phyloP scores from a whole-genome alignment of 2,113 vertebrate species.

The Symphodus melops region DNA sequence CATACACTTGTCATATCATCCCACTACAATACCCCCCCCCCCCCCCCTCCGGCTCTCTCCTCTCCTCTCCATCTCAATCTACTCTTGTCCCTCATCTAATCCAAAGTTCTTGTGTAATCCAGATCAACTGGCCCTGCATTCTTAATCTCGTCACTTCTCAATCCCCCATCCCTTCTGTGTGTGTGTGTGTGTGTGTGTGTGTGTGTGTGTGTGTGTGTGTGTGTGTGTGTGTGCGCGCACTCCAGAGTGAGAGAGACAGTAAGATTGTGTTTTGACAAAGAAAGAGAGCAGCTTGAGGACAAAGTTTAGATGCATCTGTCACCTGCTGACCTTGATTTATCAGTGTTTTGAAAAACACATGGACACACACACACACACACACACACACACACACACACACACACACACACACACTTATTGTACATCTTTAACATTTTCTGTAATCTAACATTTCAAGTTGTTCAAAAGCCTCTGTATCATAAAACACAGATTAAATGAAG shows the following conservation, averaged over 20 bases:
- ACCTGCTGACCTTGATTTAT: slow-evolving; percentile 62
- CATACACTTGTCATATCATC: slow-evolving; percentile 58
- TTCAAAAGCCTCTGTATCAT: neutral
- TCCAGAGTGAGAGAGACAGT: slow-evolving; percentile 16
- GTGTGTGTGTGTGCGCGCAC: slow-evolving; percentile 1
- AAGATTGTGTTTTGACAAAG: slow-evolving; percentile 51
- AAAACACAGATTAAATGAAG: no score
- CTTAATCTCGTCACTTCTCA: slow-evolving; percentile 82
- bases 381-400: slow-evolving; percentile 1
- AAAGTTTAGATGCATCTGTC: slow-evolving; percentile 54
- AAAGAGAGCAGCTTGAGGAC: slow-evolving; percentile 35
- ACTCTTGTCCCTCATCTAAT: slow-evolving; percentile 75
- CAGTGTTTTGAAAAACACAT: slow-evolving; percentile 15
- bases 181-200: slow-evolving; percentile 34
- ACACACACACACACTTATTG: neutral
- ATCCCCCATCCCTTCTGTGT: slow-evolving; percentile 59
- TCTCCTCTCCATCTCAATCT: slow-evolving; percentile 53
- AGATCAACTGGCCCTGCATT: slow-evolving; percentile 76
- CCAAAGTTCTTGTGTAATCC: slow-evolving; percentile 77
- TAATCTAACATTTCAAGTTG: neutral
- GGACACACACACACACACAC: neutral
- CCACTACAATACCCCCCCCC: slow-evolving; percentile 38
- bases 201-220: slow-evolving; percentile 14
- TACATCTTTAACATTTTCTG: neutral
- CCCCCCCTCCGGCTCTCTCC: neutral